Conservation (phyloP, 1,140 invertebrate genomes). For the Drosophila serrata region DNA sequence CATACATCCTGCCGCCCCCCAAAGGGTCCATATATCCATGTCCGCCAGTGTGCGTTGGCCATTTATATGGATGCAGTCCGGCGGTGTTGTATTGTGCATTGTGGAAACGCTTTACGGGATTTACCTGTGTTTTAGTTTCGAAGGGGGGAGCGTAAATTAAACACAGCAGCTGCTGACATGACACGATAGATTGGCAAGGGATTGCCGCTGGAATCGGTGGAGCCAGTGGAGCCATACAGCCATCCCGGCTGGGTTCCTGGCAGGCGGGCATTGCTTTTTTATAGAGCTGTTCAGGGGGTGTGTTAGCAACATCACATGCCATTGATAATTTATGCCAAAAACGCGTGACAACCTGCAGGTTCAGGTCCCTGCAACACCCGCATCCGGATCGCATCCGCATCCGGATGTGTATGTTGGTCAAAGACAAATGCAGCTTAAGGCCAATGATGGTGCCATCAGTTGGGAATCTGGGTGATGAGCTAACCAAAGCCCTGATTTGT, state of each 20-base stretch:
- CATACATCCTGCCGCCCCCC: slow-evolving; percentile 27
- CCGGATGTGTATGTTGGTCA: slow-evolving; percentile 36
- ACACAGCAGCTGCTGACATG: slow-evolving; percentile 77
- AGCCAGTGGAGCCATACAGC: slow-evolving; percentile 7
- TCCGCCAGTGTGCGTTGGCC: slow-evolving; percentile 28
- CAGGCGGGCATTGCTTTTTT: slow-evolving; percentile 37
- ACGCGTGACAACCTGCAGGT: slow-evolving; percentile 57
- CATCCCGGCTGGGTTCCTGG: not conserved
- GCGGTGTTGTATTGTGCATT: slow-evolving; percentile 49
- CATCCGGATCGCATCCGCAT: not conserved
- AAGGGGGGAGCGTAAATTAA: slow-evolving; percentile 63
- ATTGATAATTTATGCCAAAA: slow-evolving; percentile 77
- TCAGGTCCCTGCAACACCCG: slow-evolving; percentile 1
- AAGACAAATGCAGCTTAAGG: slow-evolving; percentile 50
- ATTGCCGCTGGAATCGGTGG: slow-evolving; percentile 11
- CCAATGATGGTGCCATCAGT: slow-evolving; percentile 34
- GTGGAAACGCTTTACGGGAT: slow-evolving; percentile 67
- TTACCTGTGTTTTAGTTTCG: slow-evolving; percentile 68
- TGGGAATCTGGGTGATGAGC: slow-evolving; percentile 8
- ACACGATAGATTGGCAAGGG: slow-evolving; percentile 63
- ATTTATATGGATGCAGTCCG: slow-evolving; percentile 68
- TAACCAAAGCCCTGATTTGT: slow-evolving; percentile 37
- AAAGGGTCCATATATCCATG: slow-evolving; percentile 21
- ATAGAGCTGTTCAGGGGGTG: slow-evolving; percentile 38
- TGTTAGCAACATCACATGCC: slow-evolving; percentile 46